Conservation (phyloP, 2,113 vertebrate genomes). For the Mionectes macconnelli region DNA sequence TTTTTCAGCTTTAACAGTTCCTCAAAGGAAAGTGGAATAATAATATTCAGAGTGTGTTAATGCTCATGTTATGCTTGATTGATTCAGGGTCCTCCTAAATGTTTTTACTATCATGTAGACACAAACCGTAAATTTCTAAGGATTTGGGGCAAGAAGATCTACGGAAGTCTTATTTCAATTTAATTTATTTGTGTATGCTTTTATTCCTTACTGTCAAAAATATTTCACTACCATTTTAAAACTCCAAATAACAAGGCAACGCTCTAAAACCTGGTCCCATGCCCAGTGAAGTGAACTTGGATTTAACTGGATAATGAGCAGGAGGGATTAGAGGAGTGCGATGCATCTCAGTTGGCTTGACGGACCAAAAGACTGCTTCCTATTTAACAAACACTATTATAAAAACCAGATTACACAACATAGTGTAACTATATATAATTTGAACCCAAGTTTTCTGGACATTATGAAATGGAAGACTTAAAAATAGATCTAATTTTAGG, state of each 20-base stretch:
- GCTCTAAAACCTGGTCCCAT: not conserved
- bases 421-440: not conserved
- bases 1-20: slow-evolving; percentile 8
- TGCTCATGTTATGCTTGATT: not conserved
- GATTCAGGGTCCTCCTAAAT: not conserved
- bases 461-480: not conserved
- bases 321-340: not conserved
- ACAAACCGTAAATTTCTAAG: not conserved
- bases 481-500: not conserved
- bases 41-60: not conserved
- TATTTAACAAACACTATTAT: not conserved
- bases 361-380: not conserved
- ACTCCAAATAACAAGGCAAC: not conserved
- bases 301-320: not conserved
- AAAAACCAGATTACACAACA: not conserved
- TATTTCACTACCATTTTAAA: not conserved
- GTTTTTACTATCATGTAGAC: not conserved
- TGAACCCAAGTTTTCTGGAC: not conserved
- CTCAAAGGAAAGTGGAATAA: not conserved
- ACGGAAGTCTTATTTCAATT: not conserved
- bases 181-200: not conserved
- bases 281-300: not conserved
- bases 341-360: not conserved
- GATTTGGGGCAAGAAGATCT: not conserved
- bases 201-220: not conserved